These are phyloP conservation scores for Cepaea hortensis DNA, from an alignment of 2,888 invertebrate genomes.

Conservation along the genomic window DNA sequence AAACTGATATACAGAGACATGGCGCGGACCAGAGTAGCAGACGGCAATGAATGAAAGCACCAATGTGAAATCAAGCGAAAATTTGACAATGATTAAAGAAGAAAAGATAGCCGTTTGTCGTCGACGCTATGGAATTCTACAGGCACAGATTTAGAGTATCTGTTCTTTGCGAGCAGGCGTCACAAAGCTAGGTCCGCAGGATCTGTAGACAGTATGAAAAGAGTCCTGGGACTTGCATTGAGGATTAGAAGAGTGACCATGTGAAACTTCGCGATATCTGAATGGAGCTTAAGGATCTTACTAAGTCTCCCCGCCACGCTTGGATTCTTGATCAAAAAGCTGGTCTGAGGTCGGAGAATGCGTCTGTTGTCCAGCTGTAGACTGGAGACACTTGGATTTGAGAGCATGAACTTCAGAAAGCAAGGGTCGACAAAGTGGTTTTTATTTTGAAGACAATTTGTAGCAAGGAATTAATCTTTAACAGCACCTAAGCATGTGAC, in stretches of 20 bases:
- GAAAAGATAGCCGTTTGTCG: neutral
- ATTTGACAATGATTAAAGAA: neutral
- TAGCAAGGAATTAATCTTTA: neutral
- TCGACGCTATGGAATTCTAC: conserved; percentile 8
- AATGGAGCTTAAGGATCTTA: neutral
- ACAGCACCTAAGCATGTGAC: neutral
- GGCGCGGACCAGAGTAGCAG: no score
- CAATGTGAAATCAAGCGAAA: conserved; percentile 3
- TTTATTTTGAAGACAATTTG: neutral
- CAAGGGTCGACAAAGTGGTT: neutral
- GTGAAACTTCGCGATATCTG: conserved; percentile 13
- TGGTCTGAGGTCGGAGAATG: neutral
- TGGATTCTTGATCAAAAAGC: neutral
- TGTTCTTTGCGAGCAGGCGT: neutral
- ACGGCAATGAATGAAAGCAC: neutral
- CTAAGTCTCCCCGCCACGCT: neutral
- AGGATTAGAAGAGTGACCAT: neutral
- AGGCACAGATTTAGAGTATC: neutral
- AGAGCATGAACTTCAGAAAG: neutral
- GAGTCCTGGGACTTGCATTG: neutral
- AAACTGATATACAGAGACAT: no score
- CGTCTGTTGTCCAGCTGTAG: neutral
- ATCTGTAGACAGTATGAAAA: conserved; percentile 14
- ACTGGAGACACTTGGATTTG: neutral
- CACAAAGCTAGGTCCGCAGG: neutral